Evolutionary conservation across 2,113 vertebrate genomes (phyloP).

Genomic region (Rhadina sibilatrix): DNA sequence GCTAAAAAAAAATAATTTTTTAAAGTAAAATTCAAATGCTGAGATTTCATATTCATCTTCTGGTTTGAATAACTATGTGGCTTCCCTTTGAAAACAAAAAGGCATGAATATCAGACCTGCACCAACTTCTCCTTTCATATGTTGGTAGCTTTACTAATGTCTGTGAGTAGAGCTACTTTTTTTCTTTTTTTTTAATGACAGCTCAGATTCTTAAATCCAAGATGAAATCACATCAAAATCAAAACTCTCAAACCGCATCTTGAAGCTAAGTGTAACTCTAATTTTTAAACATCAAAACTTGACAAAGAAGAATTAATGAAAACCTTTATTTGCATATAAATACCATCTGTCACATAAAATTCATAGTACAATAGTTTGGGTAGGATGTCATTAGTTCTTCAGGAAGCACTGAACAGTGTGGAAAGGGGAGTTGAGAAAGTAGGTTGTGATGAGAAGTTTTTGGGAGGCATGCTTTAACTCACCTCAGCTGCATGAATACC

Average conservation of each 20-base stretch:
- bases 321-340: neutral
- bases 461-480: neutral
- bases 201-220: neutral
- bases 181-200: neutral
- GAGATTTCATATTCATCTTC: neutral
- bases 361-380: neutral
- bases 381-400: neutral
- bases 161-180: neutral
- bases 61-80: neutral
- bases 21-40: neutral
- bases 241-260: rapidly evolving
- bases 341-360: neutral
- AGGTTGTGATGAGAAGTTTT: neutral
- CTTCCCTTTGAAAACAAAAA: neutral
- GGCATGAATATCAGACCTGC: neutral
- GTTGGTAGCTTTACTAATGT: neutral
- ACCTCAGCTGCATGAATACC: neutral
- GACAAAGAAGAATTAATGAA: neutral
- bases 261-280: neutral
- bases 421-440: neutral
- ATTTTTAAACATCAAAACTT: neutral
- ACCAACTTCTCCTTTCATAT: neutral
- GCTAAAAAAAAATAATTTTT: neutral
- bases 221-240: neutral
- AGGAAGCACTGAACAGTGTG: neutral